A percentile compares a stretch with the other conserved stretches of the same genome.
Conservation (phyloP, 2,888 invertebrate genomes). For the Lithophane leautieri region DNA sequence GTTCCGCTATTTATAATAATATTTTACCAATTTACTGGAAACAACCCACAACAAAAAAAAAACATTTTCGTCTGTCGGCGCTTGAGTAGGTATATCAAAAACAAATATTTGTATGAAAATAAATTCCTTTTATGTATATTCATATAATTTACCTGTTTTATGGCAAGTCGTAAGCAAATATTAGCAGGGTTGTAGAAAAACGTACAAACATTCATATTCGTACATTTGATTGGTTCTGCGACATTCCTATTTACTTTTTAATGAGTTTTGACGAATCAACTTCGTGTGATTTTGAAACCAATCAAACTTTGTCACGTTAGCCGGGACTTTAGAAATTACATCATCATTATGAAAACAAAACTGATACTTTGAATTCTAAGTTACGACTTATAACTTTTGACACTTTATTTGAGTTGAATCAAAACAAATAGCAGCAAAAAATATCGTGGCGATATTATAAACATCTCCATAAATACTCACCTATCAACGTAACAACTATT, state of each 20-base stretch:
- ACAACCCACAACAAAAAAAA: neutral
- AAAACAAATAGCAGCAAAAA: neutral
- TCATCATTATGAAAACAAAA: constrained; percentile 59
- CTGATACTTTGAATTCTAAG: constrained; percentile 39
- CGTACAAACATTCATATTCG: constrained; percentile 60
- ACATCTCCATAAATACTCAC: neutral
- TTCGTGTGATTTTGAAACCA: constrained; percentile 86
- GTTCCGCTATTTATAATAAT: neutral
- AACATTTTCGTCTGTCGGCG: neutral
- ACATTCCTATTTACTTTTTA: constrained; percentile 88
- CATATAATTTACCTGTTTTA: constrained; percentile 48
- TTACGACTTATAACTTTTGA: constrained; percentile 12
- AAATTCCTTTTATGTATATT: constrained; percentile 35
- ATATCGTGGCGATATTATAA: neutral
- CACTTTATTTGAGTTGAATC: constrained; percentile 9
- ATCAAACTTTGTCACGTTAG: constrained; percentile 86
- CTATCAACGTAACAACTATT: neutral
- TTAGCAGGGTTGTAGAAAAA: constrained; percentile 62
- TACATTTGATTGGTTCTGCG: constrained; percentile 82
- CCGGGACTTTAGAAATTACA: constrained; percentile 71
- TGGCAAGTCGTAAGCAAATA: constrained; percentile 57
- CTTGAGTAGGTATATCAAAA: constrained; percentile 1
- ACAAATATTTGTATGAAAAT: constrained; percentile 38
- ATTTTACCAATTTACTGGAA: neutral
- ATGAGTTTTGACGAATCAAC: constrained; percentile 86